These are phyloP conservation scores for Aphelinus atriplicis DNA, from an alignment of 1,140 invertebrate genomes.

Conservation along the genomic window DNA sequence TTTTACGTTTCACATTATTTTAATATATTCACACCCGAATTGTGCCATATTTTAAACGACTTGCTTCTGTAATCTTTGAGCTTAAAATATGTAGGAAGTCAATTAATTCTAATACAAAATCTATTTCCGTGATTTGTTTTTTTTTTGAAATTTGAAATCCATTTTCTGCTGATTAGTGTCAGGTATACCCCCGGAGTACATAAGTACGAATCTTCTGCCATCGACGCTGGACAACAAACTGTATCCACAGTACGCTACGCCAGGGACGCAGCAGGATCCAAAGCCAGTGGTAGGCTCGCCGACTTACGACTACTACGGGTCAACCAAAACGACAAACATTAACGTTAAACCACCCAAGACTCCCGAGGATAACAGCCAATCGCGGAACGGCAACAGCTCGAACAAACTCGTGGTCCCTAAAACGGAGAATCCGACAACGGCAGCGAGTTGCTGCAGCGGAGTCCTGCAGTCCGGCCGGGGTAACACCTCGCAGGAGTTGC, in stretches of 20 bases:
- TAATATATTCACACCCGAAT: too few species aligned
- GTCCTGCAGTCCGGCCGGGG: conserved; percentile 61
- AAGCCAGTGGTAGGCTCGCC: conserved; percentile 60
- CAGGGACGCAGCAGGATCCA: conserved; percentile 52
- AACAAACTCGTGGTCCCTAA: conserved; percentile 62
- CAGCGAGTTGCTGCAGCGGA: conserved; percentile 65
- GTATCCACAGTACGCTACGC: conserved; percentile 56
- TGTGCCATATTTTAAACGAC: too few species aligned
- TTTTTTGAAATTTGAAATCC: background rate
- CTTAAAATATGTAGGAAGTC: too few species aligned
- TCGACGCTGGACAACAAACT: conserved; percentile 61
- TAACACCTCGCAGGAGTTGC: conserved; percentile 59
- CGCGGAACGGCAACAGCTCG: conserved; percentile 36
- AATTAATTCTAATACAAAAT: too few species aligned
- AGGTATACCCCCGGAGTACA: conserved; percentile 62
- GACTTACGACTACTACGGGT: conserved; percentile 63
- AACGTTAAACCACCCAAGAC: conserved; percentile 71
- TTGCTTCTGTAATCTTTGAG: too few species aligned
- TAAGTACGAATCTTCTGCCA: conserved; percentile 61
- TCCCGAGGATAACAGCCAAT: conserved; percentile 55
- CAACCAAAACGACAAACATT: conserved; percentile 55
- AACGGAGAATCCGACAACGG: conserved; percentile 62
- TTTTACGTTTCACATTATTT: too few species aligned
- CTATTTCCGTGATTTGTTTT: too few species aligned
- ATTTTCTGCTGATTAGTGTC: conserved; percentile 50